Conservation (phyloP, 2,888 invertebrate species). For the Bombylius major region DNA sequence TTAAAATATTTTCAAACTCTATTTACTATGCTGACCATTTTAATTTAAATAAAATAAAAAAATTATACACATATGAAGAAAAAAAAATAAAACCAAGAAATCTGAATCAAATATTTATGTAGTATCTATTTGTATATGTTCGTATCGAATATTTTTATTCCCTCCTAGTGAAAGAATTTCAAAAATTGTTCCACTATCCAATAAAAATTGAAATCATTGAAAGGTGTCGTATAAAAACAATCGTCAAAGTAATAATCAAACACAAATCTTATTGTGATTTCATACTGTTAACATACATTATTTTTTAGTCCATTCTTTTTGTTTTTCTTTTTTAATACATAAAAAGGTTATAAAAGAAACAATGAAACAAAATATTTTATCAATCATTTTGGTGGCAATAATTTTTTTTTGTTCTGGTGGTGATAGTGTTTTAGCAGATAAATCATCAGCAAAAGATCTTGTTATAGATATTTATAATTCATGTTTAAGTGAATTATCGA, state of each 20-base stretch:
- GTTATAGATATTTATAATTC: slow-evolving; percentile 52
- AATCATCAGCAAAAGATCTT: slow-evolving; percentile 48
- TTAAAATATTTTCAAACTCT: background rate
- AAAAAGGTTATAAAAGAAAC: slow-evolving; percentile 14
- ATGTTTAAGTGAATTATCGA: slow-evolving; percentile 55
- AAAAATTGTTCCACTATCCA: too few species aligned
- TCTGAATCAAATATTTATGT: too few species aligned
- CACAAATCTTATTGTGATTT: slow-evolving; percentile 33
- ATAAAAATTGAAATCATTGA: slow-evolving; percentile 20
- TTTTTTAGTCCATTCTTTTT: background rate
- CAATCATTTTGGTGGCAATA: slow-evolving; percentile 28
- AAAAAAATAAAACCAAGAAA: too few species aligned
- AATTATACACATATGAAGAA: too few species aligned
- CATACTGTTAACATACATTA: slow-evolving; percentile 22
- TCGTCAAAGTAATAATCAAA: slow-evolving; percentile 24
- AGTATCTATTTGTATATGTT: too few species aligned
- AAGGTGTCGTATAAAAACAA: slow-evolving; percentile 35
- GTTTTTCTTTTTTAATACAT: too few species aligned
- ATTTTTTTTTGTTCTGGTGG: slow-evolving; percentile 29
- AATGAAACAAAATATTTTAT: slow-evolving; percentile 34
- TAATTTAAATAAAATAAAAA: too few species aligned
- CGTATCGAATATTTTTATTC: too few species aligned
- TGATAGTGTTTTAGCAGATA: slow-evolving; percentile 18
- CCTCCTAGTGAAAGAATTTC: too few species aligned
- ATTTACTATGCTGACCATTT: background rate